phyloP scores from a whole-genome alignment of 37 sponge, comb jelly and placozoan genomes.

The Ephydatia muelleri region DNA sequence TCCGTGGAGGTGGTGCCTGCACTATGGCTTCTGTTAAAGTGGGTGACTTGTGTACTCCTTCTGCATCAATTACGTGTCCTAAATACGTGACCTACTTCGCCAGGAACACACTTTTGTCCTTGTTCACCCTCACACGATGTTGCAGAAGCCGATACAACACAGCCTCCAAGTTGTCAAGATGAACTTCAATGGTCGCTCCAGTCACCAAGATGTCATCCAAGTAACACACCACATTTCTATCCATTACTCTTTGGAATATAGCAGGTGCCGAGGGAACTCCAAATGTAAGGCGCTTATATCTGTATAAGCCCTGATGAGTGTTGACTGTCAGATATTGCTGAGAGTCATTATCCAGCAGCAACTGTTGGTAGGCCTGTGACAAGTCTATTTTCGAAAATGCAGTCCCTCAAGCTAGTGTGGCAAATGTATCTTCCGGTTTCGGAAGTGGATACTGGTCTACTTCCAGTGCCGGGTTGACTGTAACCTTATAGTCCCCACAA shows the following conservation, averaged over 20 bases:
- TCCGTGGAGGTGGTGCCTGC: slow-evolving; percentile 28
- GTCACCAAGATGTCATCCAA: slow-evolving; percentile 39
- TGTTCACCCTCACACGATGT: slow-evolving; percentile 1
- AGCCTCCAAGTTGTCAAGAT: slow-evolving; percentile 22
- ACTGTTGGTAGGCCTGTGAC: slow-evolving; percentile 47
- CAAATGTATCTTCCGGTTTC: slow-evolving; percentile 31
- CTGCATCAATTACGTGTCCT: slow-evolving; percentile 30
- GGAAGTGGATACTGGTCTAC: slow-evolving; percentile 56
- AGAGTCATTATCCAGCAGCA: slow-evolving; percentile 34
- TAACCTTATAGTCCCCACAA: slow-evolving; percentile 63
- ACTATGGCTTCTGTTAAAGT: slow-evolving; percentile 16
- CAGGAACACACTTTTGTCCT: slow-evolving; percentile 19
- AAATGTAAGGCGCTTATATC: slow-evolving; percentile 26
- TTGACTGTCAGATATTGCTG: slow-evolving; percentile 35
- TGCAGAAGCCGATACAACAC: slow-evolving; percentile 3
- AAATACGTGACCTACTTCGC: slow-evolving; percentile 8
- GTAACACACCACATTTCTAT: slow-evolving; percentile 32
- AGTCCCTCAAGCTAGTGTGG: slow-evolving; percentile 41
- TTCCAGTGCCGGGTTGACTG: slow-evolving; percentile 43
- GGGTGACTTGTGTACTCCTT: slow-evolving; percentile 14
- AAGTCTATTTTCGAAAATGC: slow-evolving; percentile 59
- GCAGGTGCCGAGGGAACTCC: slow-evolving; percentile 46
- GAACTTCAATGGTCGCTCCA: slow-evolving; percentile 13
- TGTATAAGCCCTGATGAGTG: slow-evolving; percentile 53
- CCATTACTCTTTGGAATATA: slow-evolving; percentile 38